Conservation (phyloP, 1,140 invertebrate species). For the Chionoecetes opilio region DNA sequence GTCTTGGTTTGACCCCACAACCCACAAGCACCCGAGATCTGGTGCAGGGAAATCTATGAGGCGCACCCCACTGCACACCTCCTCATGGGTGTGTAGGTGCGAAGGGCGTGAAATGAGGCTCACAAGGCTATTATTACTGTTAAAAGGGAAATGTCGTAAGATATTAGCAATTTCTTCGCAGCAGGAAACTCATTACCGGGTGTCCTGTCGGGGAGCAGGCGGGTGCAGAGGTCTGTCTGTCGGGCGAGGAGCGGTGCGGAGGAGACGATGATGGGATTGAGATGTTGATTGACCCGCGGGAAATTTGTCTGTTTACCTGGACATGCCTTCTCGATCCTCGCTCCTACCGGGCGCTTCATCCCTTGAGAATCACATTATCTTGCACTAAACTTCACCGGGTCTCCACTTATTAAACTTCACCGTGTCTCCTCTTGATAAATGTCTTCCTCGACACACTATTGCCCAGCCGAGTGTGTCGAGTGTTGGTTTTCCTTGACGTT, state of each 20-base stretch:
- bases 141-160: constrained; percentile 64
- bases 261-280: not conserved
- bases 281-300: not conserved
- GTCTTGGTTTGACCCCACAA: constrained; percentile 13
- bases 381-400: not conserved
- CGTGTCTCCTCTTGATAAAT: not conserved
- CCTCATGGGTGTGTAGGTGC: not conserved
- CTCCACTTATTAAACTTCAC: not conserved
- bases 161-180: constrained; percentile 60
- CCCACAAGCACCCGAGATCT: constrained; percentile 8
- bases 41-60: not conserved
- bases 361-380: too few species aligned
- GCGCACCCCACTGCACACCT: constrained; percentile 3
- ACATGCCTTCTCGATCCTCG: not conserved
- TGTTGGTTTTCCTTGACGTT: not conserved
- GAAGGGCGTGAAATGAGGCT: constrained; percentile 52
- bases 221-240: not conserved
- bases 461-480: not conserved
- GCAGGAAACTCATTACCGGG: constrained; percentile 58
- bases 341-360: not conserved
- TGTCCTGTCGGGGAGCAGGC: not conserved
- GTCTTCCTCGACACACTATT: not conserved
- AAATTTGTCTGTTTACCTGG: constrained; percentile 6
- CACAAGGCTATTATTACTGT: constrained; percentile 48
- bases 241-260: not conserved